phyloP scores from a whole-genome alignment of 2,797 vertebrate genomes.

The Tokudaia tokunoshimensis region DNA sequence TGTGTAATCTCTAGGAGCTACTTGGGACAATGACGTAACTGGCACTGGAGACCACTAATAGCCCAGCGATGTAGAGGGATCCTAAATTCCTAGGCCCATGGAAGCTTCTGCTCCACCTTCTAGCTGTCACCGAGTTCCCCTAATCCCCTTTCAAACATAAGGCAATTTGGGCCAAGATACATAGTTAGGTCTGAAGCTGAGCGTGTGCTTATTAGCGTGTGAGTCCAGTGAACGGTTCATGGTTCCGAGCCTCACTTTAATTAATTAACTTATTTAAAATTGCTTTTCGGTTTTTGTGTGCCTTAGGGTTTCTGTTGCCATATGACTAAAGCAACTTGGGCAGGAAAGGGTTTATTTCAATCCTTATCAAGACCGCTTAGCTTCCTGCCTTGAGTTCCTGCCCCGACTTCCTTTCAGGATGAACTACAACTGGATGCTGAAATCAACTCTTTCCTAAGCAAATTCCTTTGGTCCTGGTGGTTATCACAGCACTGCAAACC shows the following conservation, averaged over 20 bases:
- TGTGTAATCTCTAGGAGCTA: neutral
- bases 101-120: neutral
- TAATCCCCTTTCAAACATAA: neutral
- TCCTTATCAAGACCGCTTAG: neutral
- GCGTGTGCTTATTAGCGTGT: neutral
- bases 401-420: neutral
- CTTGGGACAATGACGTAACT: neutral
- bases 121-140: neutral
- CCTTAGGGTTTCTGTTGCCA: neutral
- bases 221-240: constrained; percentile 8
- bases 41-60: neutral
- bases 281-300: neutral
- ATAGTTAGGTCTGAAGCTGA: neutral
- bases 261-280: neutral
- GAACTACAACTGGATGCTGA: neutral
- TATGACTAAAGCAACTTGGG: neutral
- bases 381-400: neutral
- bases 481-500: neutral
- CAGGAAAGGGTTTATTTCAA: neutral
- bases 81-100: neutral
- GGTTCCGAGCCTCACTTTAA: neutral
- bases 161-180: neutral
- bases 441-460: neutral
- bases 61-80: neutral
- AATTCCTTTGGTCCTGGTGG: neutral